Conservation (phyloP, 2,113 vertebrate genomes). For the Lepisosteus oculatus region DNA sequence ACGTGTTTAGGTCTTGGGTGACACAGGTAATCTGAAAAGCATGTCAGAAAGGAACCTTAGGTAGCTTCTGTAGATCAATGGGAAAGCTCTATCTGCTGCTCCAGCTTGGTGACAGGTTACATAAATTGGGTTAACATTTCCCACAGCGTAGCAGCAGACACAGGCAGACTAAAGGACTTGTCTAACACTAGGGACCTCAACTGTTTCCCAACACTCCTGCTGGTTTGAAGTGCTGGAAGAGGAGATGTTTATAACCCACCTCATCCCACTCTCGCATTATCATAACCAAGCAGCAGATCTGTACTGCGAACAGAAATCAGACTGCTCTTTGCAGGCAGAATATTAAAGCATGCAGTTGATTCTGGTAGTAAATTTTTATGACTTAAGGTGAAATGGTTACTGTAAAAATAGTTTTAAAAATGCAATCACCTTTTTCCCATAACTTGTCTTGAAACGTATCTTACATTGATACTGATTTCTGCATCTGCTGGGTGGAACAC, state of each 20-base stretch:
- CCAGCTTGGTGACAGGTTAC: slow-evolving; percentile 36
- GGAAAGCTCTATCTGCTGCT: slow-evolving; percentile 26
- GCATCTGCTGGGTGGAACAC: no score
- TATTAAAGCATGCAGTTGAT: no score
- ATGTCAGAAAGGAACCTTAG: slow-evolving; percentile 25
- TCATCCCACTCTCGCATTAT: slow-evolving; percentile 34
- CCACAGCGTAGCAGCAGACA: slow-evolving; percentile 26
- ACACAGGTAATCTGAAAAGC: slow-evolving; percentile 29
- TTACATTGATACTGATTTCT: no score
- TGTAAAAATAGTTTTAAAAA: no score
- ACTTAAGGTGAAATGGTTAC: no score
- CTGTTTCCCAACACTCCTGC: slow-evolving; percentile 36
- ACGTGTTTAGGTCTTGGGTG: slow-evolving; percentile 22
- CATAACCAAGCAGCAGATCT: slow-evolving; percentile 24
- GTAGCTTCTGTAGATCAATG: slow-evolving; percentile 31
- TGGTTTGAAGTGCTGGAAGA: slow-evolving; percentile 36
- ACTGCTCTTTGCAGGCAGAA: no score
- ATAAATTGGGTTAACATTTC: slow-evolving; percentile 43
- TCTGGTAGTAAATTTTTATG: no score
- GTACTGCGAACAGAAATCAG: no score
- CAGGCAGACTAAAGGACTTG: slow-evolving; percentile 38
- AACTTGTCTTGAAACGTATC: no score
- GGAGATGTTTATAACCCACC: slow-evolving; percentile 42
- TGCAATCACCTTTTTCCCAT: no score
- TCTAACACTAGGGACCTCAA: slow-evolving; percentile 34